phyloP scores from a whole-genome alignment of 2,797 vertebrate species.

The Allochrocebus solatus region DNA sequence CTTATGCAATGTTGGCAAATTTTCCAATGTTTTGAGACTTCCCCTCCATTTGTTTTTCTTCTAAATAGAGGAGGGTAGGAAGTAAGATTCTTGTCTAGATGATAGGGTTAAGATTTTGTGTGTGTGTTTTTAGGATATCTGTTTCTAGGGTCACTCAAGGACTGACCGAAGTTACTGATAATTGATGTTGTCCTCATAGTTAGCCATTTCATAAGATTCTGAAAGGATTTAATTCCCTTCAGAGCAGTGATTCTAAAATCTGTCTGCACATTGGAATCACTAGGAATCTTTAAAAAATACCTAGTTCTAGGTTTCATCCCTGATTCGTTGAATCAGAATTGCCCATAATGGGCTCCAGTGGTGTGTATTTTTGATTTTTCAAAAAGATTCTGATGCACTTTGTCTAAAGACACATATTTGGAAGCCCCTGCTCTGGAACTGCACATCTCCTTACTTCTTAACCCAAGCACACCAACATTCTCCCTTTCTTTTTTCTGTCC shows the following conservation, averaged over 20 bases:
- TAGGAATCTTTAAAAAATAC: neutral
- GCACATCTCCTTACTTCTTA: neutral
- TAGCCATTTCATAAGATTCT: slow-evolving; percentile 24
- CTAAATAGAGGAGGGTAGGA: neutral
- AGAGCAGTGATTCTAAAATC: neutral
- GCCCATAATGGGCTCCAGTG: neutral
- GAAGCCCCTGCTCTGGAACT: neutral
- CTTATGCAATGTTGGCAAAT: neutral
- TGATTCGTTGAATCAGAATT: neutral
- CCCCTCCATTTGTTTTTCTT: slow-evolving; percentile 12
- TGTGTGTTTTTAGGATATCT: neutral
- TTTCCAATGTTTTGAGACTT: neutral
- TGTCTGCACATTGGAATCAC: neutral
- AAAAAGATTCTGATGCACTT: neutral
- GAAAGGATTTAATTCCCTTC: slow-evolving; percentile 31
- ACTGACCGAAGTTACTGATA: neutral
- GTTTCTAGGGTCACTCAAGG: neutral
- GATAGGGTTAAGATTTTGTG: neutral
- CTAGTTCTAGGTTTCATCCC: neutral
- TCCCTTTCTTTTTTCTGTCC: neutral
- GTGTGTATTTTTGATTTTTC: neutral
- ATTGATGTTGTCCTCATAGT: slow-evolving; percentile 11
- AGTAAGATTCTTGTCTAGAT: slow-evolving; percentile 1
- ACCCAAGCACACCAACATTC: neutral
- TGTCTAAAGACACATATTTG: neutral